A percentile compares a stretch with the other conserved stretches of the same genome.
Conservation (phyloP, 2,113 vertebrate genomes). For the Dipodomys merriami region DNA sequence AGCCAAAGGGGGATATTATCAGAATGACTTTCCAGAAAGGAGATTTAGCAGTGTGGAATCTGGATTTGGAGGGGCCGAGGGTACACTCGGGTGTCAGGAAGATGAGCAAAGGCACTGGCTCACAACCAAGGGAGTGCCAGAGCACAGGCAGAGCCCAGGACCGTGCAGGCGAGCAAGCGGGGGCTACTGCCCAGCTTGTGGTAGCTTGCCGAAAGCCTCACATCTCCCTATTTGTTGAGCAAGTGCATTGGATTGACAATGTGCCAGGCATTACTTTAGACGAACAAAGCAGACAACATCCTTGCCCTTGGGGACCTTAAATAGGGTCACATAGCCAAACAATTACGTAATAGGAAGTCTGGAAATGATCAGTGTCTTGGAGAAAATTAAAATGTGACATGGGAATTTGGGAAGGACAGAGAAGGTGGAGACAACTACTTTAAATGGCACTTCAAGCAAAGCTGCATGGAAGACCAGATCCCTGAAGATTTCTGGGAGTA, state of each 20-base stretch:
- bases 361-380: rapidly evolving
- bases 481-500: background rate
- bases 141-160: rapidly evolving
- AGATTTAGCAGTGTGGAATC: background rate
- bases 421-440: background rate
- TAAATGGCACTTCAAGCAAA: rapidly evolving
- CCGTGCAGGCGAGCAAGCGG: rapidly evolving
- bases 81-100: background rate
- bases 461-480: rapidly evolving
- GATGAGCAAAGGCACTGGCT: background rate
- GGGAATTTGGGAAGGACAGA: background rate
- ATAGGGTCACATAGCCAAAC: background rate
- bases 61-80: background rate
- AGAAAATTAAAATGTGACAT: background rate
- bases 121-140: rapidly evolving
- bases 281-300: background rate
- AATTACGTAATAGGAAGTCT: background rate
- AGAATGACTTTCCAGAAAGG: background rate
- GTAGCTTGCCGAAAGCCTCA: rapidly evolving
- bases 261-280: background rate
- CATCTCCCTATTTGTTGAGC: background rate
- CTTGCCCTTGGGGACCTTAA: background rate
- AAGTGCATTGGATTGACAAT: rapidly evolving
- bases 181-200: rapidly evolving
- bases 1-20: background rate